These are phyloP conservation scores for Macrochelys suwanniensis DNA, from an alignment of 2,797 vertebrate species.

Conservation along the genomic window DNA sequence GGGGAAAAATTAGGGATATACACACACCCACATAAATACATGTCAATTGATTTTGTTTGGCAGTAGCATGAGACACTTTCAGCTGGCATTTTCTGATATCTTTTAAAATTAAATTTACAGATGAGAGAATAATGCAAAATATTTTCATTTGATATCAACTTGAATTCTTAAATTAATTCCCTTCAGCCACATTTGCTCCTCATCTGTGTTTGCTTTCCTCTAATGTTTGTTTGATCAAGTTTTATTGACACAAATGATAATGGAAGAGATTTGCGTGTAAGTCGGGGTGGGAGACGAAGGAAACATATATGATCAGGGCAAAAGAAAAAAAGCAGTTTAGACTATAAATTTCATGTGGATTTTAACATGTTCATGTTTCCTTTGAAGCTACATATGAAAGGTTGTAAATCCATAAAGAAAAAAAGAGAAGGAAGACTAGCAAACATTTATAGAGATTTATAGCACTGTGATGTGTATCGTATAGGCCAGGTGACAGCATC, in stretches of 20 bases:
- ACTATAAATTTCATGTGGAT: background rate
- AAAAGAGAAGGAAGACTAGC: slow-evolving; percentile 6
- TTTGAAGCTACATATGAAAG: background rate
- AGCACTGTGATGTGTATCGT: background rate
- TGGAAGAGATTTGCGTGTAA: background rate
- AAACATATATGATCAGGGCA: background rate
- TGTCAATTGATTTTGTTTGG: background rate
- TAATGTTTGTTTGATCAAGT: background rate
- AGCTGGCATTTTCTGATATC: background rate
- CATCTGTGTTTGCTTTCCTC: background rate
- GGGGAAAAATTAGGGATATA: background rate
- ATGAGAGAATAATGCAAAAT: background rate
- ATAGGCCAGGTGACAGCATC: background rate
- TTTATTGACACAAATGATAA: slow-evolving; percentile 7
- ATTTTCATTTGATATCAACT: background rate
- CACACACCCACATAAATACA: background rate
- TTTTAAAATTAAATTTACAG: background rate
- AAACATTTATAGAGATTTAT: slow-evolving; percentile 19
- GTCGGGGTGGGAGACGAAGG: background rate
- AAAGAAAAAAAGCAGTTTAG: background rate
- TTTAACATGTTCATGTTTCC: background rate
- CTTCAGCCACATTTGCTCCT: background rate
- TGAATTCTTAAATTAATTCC: background rate
- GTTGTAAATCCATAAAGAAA: slow-evolving; percentile 27
- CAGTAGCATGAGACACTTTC: background rate